phyloP scores from a whole-genome alignment of 1,140 invertebrate species.

The Drosophila pseudoobscura region DNA sequence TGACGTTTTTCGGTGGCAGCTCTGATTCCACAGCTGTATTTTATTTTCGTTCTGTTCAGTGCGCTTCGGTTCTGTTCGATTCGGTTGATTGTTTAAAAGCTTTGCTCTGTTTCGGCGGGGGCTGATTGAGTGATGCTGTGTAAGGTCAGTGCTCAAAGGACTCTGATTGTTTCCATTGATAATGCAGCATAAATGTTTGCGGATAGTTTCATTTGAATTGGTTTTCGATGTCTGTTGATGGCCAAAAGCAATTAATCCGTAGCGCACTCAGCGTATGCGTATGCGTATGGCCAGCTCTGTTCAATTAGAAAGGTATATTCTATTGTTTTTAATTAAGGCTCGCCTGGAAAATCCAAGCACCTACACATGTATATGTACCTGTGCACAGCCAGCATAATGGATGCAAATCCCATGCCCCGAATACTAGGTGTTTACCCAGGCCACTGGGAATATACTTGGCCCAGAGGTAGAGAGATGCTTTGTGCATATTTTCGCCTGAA shows the following conservation, averaged over 20 bases:
- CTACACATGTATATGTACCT: not conserved
- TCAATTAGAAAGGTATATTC: not conserved
- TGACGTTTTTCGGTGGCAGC: too few relatives aligned
- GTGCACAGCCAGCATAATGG: slow-evolving; percentile 6
- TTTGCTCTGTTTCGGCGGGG: slow-evolving; percentile 29
- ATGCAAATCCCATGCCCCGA: slow-evolving; percentile 26
- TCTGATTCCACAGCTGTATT: slow-evolving; percentile 12
- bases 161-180: slow-evolving; percentile 40
- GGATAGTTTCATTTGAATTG: slow-evolving; percentile 29
- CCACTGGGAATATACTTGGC: slow-evolving; percentile 26
- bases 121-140: slow-evolving; percentile 13
- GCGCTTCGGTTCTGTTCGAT: slow-evolving; percentile 13
- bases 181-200: slow-evolving; percentile 41
- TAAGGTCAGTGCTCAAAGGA: slow-evolving; percentile 45
- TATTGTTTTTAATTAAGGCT: slow-evolving; percentile 37
- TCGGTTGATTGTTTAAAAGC: slow-evolving; percentile 58
- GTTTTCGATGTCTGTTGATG: slow-evolving; percentile 24
- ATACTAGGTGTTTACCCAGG: slow-evolving; percentile 19
- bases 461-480: slow-evolving; percentile 7
- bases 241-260: slow-evolving; percentile 22
- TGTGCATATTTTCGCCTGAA: slow-evolving; percentile 57
- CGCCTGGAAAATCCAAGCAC: too few relatives aligned
- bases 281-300: not conserved
- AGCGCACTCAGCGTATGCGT: not conserved
- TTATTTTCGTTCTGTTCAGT: not conserved